phyloP scores from a whole-genome alignment of 2,113 vertebrate genomes.

The Struthidea cinerea region DNA sequence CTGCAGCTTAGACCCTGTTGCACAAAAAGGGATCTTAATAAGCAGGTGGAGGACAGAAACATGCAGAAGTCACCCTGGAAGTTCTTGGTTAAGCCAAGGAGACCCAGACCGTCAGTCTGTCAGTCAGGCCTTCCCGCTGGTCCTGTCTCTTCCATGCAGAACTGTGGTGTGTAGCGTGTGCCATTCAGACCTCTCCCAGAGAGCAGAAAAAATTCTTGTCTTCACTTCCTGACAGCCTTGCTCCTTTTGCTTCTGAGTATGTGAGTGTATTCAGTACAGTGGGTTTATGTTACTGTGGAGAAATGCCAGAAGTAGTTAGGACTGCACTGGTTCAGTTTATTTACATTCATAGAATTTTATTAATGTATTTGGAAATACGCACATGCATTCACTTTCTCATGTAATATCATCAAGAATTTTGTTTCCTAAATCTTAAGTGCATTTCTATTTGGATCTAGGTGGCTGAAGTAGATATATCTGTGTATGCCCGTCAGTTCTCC shows the following conservation, averaged over 20 bases:
- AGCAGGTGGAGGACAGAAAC: background rate
- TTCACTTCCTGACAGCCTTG: background rate
- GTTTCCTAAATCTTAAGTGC: background rate
- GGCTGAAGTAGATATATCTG: background rate
- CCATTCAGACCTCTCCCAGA: background rate
- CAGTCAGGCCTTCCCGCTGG: background rate
- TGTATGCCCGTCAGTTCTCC: background rate
- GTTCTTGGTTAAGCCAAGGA: background rate
- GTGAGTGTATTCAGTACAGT: background rate
- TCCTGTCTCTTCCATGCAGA: background rate
- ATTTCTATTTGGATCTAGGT: background rate
- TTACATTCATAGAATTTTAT: background rate
- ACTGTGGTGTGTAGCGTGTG: background rate
- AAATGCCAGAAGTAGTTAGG: background rate
- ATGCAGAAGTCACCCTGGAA: background rate
- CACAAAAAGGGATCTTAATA: background rate
- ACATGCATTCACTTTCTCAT: background rate
- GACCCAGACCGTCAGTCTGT: background rate
- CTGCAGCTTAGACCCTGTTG: background rate
- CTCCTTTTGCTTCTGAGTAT: background rate
- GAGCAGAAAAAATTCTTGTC: background rate
- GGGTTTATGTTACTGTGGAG: background rate
- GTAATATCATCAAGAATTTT: background rate
- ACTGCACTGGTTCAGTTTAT: background rate
- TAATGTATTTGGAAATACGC: background rate